Evolutionary conservation across 2,797 vertebrate species (phyloP).

Genomic region (Antennarius maculatus): DNA sequence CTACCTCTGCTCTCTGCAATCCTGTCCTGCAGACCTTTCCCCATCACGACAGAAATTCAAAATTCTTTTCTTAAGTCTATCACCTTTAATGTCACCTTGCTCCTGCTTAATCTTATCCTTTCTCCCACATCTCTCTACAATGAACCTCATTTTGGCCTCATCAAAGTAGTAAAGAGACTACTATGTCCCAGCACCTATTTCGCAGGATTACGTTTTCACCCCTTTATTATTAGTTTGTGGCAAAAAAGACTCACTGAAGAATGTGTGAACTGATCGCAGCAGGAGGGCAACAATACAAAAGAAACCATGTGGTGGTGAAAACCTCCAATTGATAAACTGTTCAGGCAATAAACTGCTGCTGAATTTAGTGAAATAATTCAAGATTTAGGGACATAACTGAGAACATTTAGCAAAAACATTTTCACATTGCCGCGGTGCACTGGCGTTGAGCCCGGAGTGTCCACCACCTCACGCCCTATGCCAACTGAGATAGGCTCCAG

Average conservation of each 20-base stretch:
- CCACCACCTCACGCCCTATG: too few species aligned
- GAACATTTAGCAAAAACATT: not conserved
- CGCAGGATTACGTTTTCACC: not conserved
- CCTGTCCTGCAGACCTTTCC: not conserved
- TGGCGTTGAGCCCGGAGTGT: too few species aligned
- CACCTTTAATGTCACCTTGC: slow-evolving; percentile 8
- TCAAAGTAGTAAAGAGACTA: slow-evolving; percentile 12
- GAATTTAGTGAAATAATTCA: slow-evolving; percentile 5
- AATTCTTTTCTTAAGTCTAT: slow-evolving; percentile 9
- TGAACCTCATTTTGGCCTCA: slow-evolving; percentile 22
- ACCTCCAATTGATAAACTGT: not conserved
- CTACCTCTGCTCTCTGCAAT: not conserved
- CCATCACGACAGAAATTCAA: not conserved
- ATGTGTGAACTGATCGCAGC: slow-evolving; percentile 24
- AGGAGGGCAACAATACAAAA: slow-evolving; percentile 21
- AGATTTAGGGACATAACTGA: not conserved
- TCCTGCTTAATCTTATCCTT: not conserved
- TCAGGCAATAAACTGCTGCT: too few species aligned
- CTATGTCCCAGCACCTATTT: slow-evolving; percentile 10
- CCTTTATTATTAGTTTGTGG: not conserved
- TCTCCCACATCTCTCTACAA: not conserved
- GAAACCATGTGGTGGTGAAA: slow-evolving; percentile 8
- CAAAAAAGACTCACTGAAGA: slow-evolving; percentile 11
- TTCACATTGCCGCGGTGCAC: too few species aligned
- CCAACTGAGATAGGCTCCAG: too few species aligned